These are phyloP conservation scores for Ethmia dodecea DNA, from an alignment of 2,888 invertebrate genomes.

Conservation along the genomic window DNA sequence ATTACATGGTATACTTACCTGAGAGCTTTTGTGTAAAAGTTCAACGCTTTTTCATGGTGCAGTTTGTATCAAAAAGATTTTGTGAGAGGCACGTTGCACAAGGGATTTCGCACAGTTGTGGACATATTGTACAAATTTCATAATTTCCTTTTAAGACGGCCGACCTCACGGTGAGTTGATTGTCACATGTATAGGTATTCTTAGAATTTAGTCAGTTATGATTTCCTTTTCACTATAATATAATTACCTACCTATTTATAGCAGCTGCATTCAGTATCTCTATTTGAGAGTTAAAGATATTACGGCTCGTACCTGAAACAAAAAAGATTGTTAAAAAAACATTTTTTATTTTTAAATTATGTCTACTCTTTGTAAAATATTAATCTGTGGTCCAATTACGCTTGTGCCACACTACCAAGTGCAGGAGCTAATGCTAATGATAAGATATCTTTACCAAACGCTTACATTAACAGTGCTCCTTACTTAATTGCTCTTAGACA, in stretches of 20 bases:
- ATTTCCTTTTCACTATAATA: slow-evolving; percentile 4
- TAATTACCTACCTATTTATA: slow-evolving; percentile 9
- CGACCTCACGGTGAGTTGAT: slow-evolving; percentile 27
- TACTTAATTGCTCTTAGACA: slow-evolving; percentile 44
- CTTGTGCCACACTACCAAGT: slow-evolving; percentile 19
- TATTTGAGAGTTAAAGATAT: not conserved
- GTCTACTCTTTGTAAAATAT: no score
- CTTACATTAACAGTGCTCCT: slow-evolving; percentile 24
- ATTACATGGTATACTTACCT: slow-evolving; percentile 68
- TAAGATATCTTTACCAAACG: slow-evolving; percentile 22
- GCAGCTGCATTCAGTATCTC: slow-evolving; percentile 1
- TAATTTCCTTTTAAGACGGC: slow-evolving; percentile 24
- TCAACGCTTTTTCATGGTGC: slow-evolving; percentile 68
- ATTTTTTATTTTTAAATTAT: not conserved
- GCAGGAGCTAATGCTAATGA: slow-evolving; percentile 21
- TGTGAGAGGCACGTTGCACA: slow-evolving; percentile 44
- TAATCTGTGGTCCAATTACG: slow-evolving; percentile 14
- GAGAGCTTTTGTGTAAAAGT: slow-evolving; percentile 75
- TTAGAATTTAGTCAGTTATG: not conserved
- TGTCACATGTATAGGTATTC: slow-evolving; percentile 2
- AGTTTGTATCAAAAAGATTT: slow-evolving; percentile 62
- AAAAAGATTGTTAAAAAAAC: slow-evolving; percentile 3
- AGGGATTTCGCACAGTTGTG: slow-evolving; percentile 38
- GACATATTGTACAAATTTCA: slow-evolving; percentile 28
- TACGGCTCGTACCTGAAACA: slow-evolving; percentile 31